phyloP scores from a whole-genome alignment of 1,140 invertebrate genomes.

The Cydia amplana region DNA sequence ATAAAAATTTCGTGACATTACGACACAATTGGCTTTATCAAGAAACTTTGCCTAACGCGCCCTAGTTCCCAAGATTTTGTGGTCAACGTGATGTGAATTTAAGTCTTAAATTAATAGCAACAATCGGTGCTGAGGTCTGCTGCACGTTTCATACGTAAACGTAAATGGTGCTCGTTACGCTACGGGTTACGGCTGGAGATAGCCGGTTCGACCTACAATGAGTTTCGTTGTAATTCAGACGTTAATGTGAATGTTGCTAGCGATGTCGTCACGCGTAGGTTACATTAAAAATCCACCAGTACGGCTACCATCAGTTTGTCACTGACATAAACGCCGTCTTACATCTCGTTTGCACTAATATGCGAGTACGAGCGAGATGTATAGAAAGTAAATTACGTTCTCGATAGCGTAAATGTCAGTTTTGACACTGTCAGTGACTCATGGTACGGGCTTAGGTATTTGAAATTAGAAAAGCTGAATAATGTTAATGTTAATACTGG shows the following conservation, averaged over 20 bases:
- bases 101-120: constrained; percentile 14
- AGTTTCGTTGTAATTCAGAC: background rate
- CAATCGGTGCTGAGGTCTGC: background rate
- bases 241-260: constrained; percentile 4
- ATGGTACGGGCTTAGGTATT: no score
- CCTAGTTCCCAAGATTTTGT: background rate
- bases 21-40: no score
- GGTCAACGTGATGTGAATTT: constrained; percentile 3
- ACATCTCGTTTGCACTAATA: no score
- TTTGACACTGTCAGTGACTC: no score
- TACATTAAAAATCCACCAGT: background rate
- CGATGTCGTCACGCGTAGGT: background rate
- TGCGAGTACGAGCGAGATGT: no score
- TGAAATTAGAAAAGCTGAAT: background rate
- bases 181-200: constrained; percentile 19
- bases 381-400: no score
- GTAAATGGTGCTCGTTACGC: background rate
- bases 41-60: background rate
- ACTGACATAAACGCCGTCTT: no score
- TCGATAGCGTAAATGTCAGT: no score
- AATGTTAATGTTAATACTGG: background rate
- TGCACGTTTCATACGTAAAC: background rate
- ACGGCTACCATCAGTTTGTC: no score
- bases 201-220: constrained; percentile 21
- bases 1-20: background rate